Base-by-base conservation (phyloP, 2,888 invertebrate genomes). In the Drosophila stalkeri region DNA sequence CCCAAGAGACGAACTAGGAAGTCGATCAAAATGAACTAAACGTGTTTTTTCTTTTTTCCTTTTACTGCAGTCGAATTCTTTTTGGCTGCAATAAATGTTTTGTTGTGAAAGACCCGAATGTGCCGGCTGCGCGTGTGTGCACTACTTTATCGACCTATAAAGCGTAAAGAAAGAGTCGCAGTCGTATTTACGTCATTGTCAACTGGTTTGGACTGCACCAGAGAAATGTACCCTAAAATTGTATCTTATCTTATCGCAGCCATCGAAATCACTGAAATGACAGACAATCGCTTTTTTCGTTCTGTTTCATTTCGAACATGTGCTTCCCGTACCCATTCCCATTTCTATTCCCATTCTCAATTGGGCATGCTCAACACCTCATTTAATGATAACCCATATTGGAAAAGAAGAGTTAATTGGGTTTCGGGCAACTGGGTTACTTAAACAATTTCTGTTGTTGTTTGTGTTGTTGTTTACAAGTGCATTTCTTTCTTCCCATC, bases 331-430 rank as follows among this genome's bases (percentile, higher is more conserved):
- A 27, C 41, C 67, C n/a, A n/a, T 33, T 47, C 37, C 60, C 23
- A 11, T 76, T 77, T 55, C 76, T 47, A 43, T 63, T 41, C 49
- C 67, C 44, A 31, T 33, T 43, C 33, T 49, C 35, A 3, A 18
- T 41, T 20, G 56, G 39, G 46, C 70, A 74, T 64, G 64, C 52
- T 65, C 63, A 75, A 75, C 79, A 75, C 81, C 69, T 78, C 63
- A 72, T 73, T 76, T 72, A 66, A 75, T 79, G 86, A 89, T 86
- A 88, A 86, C 88, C 86, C 77, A 85, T 65, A 75, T 70, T 73
- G 72, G 55, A 66, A 69, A 75, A 69, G 63, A 69, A 70, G 64
- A 55, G 69, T 80, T 75, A 66, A 79, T 65, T 57, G 68, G 70
- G 56, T 49, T 49, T 55, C 18, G 54, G 43, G 33, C 51, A 89